A percentile compares a stretch with the other conserved stretches of the same genome.
phyloP scores from a whole-genome alignment of 2,113 vertebrate genomes.

The Entomyzon cyanotis region DNA sequence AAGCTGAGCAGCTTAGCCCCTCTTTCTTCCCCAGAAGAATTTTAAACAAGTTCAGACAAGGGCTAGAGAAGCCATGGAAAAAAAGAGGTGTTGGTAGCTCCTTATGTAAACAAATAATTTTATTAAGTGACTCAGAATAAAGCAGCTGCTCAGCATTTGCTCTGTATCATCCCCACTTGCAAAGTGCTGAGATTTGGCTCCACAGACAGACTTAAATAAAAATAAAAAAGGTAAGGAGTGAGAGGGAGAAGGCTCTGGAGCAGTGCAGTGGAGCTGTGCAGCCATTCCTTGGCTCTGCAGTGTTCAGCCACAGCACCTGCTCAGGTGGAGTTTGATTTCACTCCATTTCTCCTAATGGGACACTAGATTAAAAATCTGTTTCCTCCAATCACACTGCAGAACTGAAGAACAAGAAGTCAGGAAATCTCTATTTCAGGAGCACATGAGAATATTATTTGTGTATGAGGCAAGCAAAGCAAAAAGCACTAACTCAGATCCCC shows the following conservation, averaged over 20 bases:
- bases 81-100: slow-evolving; percentile 12
- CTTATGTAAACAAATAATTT: slow-evolving; percentile 59
- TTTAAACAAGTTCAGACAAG: slow-evolving; percentile 50
- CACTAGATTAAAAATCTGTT: neutral
- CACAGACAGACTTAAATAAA: neutral
- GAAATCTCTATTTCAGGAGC: neutral
- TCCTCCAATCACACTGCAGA: neutral
- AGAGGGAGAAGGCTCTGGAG: neutral
- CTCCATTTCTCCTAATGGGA: neutral
- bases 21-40: neutral
- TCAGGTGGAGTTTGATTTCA: neutral
- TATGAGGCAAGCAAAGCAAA: neutral
- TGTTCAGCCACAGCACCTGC: neutral
- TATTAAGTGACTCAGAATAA: slow-evolving; percentile 48
- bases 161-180: slow-evolving; percentile 39
- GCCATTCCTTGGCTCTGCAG: neutral
- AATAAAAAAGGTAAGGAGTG: neutral
- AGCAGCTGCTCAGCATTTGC: slow-evolving; percentile 55
- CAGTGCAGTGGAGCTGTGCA: neutral
- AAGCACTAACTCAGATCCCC: neutral
- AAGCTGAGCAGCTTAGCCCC: neutral
- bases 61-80: neutral
- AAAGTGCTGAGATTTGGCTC: slow-evolving; percentile 22
- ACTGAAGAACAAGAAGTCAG: neutral
- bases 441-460: neutral